Conservation (phyloP, 2,797 vertebrate genomes). For the Sebastes minor region DNA sequence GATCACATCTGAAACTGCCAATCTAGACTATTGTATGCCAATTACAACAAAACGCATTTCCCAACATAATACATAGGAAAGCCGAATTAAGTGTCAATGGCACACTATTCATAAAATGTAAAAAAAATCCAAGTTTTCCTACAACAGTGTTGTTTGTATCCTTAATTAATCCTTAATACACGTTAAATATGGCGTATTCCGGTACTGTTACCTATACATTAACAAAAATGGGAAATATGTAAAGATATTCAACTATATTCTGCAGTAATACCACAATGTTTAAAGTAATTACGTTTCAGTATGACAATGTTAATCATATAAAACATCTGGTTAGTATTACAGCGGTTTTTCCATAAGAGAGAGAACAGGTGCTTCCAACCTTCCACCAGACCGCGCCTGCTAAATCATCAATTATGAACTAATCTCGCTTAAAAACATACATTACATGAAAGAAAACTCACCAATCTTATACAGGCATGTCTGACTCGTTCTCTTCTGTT, state of each 20-base stretch:
- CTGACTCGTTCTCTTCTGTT: background rate
- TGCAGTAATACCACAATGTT: background rate
- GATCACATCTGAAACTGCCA: background rate
- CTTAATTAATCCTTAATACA: background rate
- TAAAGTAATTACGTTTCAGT: background rate
- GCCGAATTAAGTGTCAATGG: background rate
- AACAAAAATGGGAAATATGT: background rate
- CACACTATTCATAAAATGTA: background rate
- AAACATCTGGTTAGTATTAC: background rate
- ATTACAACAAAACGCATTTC: background rate
- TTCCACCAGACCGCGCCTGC: conserved; percentile 2
- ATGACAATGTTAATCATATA: background rate
- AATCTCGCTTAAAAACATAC: background rate
- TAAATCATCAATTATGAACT: background rate
- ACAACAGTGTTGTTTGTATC: background rate
- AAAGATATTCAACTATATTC: background rate
- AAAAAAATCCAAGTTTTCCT: background rate
- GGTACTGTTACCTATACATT: background rate
- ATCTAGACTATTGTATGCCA: background rate
- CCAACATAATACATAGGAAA: background rate
- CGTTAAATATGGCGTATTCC: background rate
- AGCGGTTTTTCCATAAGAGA: background rate
- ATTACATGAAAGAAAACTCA: conserved; percentile 29
- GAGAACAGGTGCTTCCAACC: conserved; percentile 52
- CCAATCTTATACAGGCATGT: conserved; percentile 28